A percentile compares a stretch with the other conserved stretches of the same genome.
Evolutionary conservation across 2,888 invertebrate genomes (phyloP).

Genomic region (Eustalomyia histrio): DNA sequence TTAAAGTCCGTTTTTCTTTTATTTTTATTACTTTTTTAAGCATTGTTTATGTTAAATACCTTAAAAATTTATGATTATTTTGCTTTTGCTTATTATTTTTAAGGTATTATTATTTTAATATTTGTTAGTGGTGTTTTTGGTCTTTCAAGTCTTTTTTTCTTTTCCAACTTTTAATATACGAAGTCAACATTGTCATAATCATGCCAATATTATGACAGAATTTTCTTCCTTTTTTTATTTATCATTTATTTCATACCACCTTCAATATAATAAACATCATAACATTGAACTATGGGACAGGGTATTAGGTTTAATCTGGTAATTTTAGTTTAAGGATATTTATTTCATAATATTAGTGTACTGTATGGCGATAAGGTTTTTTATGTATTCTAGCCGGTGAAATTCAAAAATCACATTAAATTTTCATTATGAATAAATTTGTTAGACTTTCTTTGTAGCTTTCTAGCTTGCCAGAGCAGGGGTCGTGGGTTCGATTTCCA

Average conservation of each 20-base stretch:
- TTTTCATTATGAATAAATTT: too few species aligned
- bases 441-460: too few species aligned
- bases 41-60: slow-evolving; percentile 22
- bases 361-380: too few species aligned
- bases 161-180: slow-evolving; percentile 35
- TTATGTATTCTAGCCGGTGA: too few species aligned
- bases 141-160: slow-evolving; percentile 16
- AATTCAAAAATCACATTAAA: too few species aligned
- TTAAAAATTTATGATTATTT: slow-evolving; percentile 41
- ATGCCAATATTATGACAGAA: slow-evolving; percentile 58
- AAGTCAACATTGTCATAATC: slow-evolving; percentile 60
- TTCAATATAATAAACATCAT: neutral
- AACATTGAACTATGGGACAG: neutral
- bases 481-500: too few species aligned
- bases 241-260: slow-evolving; percentile 2
- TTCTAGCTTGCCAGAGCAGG: too few species aligned
- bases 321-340: too few species aligned
- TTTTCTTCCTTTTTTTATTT: slow-evolving; percentile 31
- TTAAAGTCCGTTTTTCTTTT: too few species aligned
- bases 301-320: too few species aligned
- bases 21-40: too few species aligned
- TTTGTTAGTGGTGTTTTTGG: neutral
- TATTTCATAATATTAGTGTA: too few species aligned
- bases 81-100: slow-evolving; percentile 35
- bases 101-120: slow-evolving; percentile 26